phyloP scores from a whole-genome alignment of 2,888 invertebrate genomes.

The Entomobrya multifasciata region DNA sequence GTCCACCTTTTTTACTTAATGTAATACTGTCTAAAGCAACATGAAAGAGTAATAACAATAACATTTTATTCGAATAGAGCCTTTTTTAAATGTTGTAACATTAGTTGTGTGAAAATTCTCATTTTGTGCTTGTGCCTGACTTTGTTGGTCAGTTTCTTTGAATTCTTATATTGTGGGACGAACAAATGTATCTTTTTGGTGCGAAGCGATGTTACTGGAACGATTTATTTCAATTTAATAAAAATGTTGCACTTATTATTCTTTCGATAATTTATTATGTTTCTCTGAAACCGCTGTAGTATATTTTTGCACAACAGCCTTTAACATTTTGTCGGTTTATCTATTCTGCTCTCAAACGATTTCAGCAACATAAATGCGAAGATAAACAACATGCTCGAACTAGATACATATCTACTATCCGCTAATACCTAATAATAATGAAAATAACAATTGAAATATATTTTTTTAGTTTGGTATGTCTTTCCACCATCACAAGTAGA shows the following conservation, averaged over 20 bases:
- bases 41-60: conserved; percentile 21
- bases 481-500: not conserved
- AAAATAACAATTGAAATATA: conserved; percentile 11
- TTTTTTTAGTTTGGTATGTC: conserved; percentile 10
- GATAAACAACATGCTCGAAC: too few species aligned
- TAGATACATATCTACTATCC: not conserved
- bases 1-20: too few species aligned
- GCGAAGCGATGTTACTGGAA: conserved; percentile 69
- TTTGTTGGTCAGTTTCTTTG: too few species aligned
- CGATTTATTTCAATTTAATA: conserved; percentile 48
- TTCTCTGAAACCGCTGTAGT: not conserved
- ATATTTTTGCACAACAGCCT: conserved; percentile 34
- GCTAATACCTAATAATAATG: conserved; percentile 10
- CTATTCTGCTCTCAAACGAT: not conserved
- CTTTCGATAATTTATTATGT: conserved; percentile 11
- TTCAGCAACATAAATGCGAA: conserved; percentile 67
- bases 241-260: conserved; percentile 23
- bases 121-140: conserved; percentile 1
- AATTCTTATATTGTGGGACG: too few species aligned
- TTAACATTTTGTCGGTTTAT: conserved; percentile 43
- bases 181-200: too few species aligned
- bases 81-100: conserved; percentile 24
- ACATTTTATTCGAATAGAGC: conserved; percentile 25
- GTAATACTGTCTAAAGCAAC: too few species aligned
- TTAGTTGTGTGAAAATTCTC: conserved; percentile 40